Percentiles rank a stretch among this genome's conserved stretches.
Conservation (phyloP, 2,113 vertebrate genomes). For the Rhinoderma darwinii region DNA sequence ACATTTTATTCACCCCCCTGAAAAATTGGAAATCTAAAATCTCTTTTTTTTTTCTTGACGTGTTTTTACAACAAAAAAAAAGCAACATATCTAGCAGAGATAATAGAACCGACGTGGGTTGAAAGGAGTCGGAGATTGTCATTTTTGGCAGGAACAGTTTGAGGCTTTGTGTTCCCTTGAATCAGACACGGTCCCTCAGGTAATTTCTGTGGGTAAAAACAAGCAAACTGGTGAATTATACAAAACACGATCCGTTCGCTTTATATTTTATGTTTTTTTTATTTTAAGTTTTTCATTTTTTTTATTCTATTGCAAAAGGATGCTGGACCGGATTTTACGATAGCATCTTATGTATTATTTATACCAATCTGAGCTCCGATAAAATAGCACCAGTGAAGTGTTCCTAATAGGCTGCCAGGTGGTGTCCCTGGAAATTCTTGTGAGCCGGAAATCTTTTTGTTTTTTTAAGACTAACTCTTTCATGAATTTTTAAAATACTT, state of each 20-base stretch:
- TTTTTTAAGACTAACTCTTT: neutral
- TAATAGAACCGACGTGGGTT: neutral
- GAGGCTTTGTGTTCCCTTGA: constrained; percentile 6
- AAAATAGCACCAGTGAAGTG: neutral
- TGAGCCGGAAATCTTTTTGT: neutral
- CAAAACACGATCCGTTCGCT: neutral
- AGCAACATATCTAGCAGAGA: neutral
- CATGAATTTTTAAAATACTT: neutral
- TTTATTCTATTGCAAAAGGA: neutral
- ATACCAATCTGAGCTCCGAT: neutral
- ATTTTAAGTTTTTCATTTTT: neutral
- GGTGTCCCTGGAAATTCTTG: neutral
- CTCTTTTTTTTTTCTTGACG: constrained; percentile 12
- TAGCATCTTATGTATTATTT: neutral
- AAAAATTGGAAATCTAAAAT: neutral
- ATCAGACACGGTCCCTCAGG: constrained; percentile 32
- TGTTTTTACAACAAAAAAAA: constrained; percentile 20
- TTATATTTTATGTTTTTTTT: neutral
- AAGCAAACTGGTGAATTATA: neutral
- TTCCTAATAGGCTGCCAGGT: neutral
- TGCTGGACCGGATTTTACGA: neutral
- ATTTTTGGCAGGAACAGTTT: constrained; percentile 23
- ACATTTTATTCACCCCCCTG: constrained; percentile 16
- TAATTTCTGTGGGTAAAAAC: neutral
- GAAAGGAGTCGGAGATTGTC: constrained; percentile 17